phyloP scores from a whole-genome alignment of 1,140 invertebrate species.

The Babylonia areolata region DNA sequence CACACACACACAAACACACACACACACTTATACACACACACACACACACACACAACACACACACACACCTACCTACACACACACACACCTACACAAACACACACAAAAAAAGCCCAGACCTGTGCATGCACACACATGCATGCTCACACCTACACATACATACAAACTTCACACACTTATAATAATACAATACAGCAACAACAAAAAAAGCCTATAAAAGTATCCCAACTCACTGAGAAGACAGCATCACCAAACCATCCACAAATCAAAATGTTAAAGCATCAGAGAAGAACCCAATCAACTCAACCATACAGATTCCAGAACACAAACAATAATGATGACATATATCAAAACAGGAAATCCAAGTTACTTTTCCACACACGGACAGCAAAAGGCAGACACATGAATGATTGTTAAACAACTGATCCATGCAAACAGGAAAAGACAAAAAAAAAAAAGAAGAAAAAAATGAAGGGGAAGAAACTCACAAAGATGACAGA shows the following conservation, averaged over 20 bases:
- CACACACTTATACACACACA: neutral
- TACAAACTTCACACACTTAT: neutral
- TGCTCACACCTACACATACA: neutral
- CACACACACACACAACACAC: neutral
- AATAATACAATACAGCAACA: neutral
- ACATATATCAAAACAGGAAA: no score
- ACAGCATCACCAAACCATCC: no score
- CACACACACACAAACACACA: neutral
- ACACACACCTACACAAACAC: conserved; percentile 21
- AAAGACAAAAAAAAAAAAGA: neutral
- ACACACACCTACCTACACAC: conserved; percentile 24
- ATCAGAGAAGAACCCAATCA: no score
- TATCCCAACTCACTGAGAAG: no score
- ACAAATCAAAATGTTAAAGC: no score
- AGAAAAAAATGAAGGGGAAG: neutral
- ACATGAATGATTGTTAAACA: no score
- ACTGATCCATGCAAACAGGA: neutral
- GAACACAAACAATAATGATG: no score
- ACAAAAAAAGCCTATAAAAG: neutral
- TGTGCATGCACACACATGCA: neutral
- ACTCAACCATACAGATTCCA: no score
- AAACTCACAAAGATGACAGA: conserved; percentile 68
- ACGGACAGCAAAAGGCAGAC: no score
- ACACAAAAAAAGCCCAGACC: neutral
- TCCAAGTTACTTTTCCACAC: no score